Evolutionary conservation across 2,797 vertebrate genomes (phyloP).

Genomic region (Clarias platycephalus): DNA sequence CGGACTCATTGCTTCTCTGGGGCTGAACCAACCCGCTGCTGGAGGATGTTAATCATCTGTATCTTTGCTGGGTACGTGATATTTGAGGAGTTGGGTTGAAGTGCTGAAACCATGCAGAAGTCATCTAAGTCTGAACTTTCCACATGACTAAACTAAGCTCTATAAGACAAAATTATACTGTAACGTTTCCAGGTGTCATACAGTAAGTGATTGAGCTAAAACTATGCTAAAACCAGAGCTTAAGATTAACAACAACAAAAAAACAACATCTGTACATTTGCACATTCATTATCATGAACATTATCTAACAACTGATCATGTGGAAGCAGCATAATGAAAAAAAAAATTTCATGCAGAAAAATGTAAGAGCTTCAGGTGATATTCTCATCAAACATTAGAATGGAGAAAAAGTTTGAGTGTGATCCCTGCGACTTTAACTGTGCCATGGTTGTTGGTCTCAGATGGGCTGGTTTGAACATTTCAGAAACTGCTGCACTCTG

Average conservation of each 20-base stretch:
- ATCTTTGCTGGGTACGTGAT: conserved; percentile 21
- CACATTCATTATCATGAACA: too few relatives aligned
- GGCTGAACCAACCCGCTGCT: conserved; percentile 14
- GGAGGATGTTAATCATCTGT: conserved; percentile 14
- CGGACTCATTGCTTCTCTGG: not conserved
- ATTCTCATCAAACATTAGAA: too few relatives aligned
- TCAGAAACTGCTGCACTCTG: too few relatives aligned
- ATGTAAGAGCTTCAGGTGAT: too few relatives aligned
- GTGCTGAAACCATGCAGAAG: conserved; percentile 5
- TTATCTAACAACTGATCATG: too few relatives aligned
- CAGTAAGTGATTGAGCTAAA: not conserved
- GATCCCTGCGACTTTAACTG: too few relatives aligned
- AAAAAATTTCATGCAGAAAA: too few relatives aligned
- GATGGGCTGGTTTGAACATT: too few relatives aligned
- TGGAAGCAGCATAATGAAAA: too few relatives aligned
- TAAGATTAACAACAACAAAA: not conserved
- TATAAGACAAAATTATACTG: not conserved
- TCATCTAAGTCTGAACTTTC: not conserved
- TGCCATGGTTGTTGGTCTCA: too few relatives aligned
- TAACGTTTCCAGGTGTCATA: not conserved
- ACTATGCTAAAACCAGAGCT: not conserved
- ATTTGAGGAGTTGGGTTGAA: conserved; percentile 16
- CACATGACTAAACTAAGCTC: not conserved
- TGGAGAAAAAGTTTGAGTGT: too few relatives aligned
- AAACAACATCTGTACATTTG: not conserved